Conservation (phyloP, 2,888 invertebrate genomes). For the Rhingia campestris region DNA sequence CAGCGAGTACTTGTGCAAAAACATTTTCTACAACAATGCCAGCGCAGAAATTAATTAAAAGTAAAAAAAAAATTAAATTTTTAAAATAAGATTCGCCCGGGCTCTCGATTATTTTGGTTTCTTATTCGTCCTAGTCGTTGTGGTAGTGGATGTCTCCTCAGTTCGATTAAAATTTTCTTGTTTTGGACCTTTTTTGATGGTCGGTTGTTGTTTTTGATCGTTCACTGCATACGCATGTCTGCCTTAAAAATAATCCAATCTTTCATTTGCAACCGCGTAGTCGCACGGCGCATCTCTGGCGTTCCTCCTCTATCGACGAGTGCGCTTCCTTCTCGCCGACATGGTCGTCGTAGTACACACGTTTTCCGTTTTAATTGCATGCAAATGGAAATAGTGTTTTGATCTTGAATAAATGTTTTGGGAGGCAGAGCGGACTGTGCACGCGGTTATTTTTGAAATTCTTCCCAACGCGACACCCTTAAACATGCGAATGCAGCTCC, state of each 20-base stretch:
- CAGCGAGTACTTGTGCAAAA: neutral
- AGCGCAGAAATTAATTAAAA: conserved; percentile 47
- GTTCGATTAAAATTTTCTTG: conserved; percentile 35
- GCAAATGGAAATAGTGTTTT: conserved; percentile 71
- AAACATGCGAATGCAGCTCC: conserved; percentile 1
- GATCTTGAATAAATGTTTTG: conserved; percentile 72
- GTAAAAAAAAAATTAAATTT: conserved; percentile 54
- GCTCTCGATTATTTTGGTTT: conserved; percentile 68
- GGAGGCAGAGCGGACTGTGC: neutral
- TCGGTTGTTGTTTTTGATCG: conserved; percentile 8
- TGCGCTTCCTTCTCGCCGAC: conserved; percentile 7
- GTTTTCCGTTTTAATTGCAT: conserved; percentile 65
- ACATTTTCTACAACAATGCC: conserved; percentile 56
- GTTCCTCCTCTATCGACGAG: neutral
- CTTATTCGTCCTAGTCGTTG: conserved; percentile 12
- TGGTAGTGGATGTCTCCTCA: no score
- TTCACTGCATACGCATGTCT: conserved; percentile 65
- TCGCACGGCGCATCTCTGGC: conserved; percentile 7
- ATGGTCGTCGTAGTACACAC: conserved; percentile 14
- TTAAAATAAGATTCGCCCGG: conserved; percentile 70
- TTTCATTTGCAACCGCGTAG: conserved; percentile 19
- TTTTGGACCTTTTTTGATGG: conserved; percentile 31
- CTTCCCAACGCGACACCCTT: conserved; percentile 39
- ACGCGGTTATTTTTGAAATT: conserved; percentile 41
- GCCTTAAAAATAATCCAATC: conserved; percentile 67